Conservation (phyloP, 2,797 vertebrate genomes). For the Eidolon dupreanum region DNA sequence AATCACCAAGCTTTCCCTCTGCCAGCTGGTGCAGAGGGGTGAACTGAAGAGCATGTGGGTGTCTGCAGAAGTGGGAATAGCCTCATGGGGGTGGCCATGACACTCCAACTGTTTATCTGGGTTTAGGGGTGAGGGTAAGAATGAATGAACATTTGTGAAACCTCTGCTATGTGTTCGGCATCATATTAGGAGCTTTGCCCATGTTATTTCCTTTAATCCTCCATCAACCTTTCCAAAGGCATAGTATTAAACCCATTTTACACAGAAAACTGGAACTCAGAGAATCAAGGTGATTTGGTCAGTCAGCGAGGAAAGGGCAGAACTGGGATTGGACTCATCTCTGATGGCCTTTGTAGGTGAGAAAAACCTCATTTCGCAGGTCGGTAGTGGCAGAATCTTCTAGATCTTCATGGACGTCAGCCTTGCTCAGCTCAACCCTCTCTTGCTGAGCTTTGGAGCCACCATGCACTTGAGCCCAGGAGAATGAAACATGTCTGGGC, state of each 20-base stretch:
- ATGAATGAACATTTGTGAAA: not conserved
- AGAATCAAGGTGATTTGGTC: not conserved
- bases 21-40: not conserved
- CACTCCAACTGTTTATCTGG: fast-evolving
- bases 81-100: not conserved
- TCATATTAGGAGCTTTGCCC: not conserved
- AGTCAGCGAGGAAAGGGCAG: not conserved
- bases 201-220: not conserved
- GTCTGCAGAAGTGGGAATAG: not conserved
- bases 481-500: not conserved
- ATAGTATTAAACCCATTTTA: not conserved
- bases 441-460: not conserved
- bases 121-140: not conserved
- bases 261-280: not conserved
- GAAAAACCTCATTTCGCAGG: not conserved
- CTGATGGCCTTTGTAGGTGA: not conserved
- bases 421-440: not conserved
- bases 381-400: not conserved
- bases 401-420: not conserved
- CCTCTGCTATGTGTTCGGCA: fast-evolving
- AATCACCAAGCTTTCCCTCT: not conserved
- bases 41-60: not conserved
- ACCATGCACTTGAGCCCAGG: not conserved
- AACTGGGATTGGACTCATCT: not conserved
- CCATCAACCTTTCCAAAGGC: not conserved